Base-by-base conservation (phyloP, 2,888 invertebrate species). In the Melanophora roralis region DNA sequence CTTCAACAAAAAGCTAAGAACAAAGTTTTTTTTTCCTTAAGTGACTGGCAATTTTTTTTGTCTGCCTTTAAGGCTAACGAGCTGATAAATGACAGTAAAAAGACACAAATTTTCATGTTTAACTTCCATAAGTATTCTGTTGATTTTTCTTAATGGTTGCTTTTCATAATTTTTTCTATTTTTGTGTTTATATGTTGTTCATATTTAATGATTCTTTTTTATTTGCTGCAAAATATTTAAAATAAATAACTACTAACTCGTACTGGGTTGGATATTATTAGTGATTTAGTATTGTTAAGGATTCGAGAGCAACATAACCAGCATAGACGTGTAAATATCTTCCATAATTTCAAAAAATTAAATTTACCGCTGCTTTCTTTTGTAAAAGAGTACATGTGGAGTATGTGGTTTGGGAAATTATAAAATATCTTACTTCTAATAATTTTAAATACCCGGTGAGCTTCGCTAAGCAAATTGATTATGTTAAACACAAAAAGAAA, bases 31-130 rank as follows among this genome's bases (percentile, higher is more conserved):
- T 38, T 65, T 74, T 71, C 16, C 60, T 71, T 47, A 76, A 76
- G 72, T 76, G 76, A 73, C 76, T 76, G 68, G 68, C 62, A 72
- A 49, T 75, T 67, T 59, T 74, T 55, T 62, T 19, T 49, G 59
- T 65, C 34, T 64, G 80, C 80, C 76, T 80, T 80, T 76, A 73
- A 80, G 76, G 76, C 80, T 80, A 80, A 80, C 80, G 76, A 80
- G 76, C 80, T 76, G 80, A 76, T 80, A 80, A 72, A 76, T 80
- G 80, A 80, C 80, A 76, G 76, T 68, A 80, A 76, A 80, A 80
- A 76, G 80, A 76, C 80, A 76, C 80, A 80, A 80, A 80, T 76
- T 73, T 80, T 73, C 68, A 64, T 68, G 68, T 68, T 80, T 80
- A 76, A 80, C 72, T 76, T 76, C 76, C 80, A 76, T 73, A 73